A percentile compares a stretch with the other conserved stretches of the same genome.
Evolutionary conservation across 1,140 invertebrate species (phyloP).

Genomic region (Scaptomyza hsui): DNA sequence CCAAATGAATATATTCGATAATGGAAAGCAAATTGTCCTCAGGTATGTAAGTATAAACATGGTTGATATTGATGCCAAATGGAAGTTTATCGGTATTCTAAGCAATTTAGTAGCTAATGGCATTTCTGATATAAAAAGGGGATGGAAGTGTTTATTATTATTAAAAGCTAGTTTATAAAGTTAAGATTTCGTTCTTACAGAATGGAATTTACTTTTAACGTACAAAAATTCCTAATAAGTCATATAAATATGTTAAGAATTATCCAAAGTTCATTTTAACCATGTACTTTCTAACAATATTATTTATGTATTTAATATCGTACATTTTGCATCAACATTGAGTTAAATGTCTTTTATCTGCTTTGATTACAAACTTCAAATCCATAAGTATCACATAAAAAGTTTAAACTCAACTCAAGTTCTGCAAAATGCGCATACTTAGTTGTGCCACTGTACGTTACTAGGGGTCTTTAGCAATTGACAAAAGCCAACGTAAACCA

Average conservation of each 20-base stretch:
- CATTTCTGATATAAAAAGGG: background rate
- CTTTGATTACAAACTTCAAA: too few relatives aligned
- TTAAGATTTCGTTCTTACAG: too few relatives aligned
- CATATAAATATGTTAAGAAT: too few relatives aligned
- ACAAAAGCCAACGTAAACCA: constrained; percentile 63
- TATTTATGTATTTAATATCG: too few relatives aligned
- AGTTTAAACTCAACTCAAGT: background rate
- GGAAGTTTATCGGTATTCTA: background rate
- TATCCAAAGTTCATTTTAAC: too few relatives aligned
- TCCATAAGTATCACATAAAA: background rate
- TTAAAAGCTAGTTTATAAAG: too few relatives aligned
- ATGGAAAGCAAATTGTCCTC: constrained; percentile 40
- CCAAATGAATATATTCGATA: constrained; percentile 48
- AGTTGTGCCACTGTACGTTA: constrained; percentile 14
- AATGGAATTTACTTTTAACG: too few relatives aligned
- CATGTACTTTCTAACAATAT: too few relatives aligned
- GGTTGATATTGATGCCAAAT: background rate
- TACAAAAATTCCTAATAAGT: too few relatives aligned
- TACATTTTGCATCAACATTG: too few relatives aligned
- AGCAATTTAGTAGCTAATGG: background rate
- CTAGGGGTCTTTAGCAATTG: constrained; percentile 46
- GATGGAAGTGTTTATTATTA: background rate
- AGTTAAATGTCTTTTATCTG: too few relatives aligned
- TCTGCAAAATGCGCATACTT: background rate
- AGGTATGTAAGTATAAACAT: background rate